Conservation (phyloP, 1,140 invertebrate genomes). For the Drosophila lini region DNA sequence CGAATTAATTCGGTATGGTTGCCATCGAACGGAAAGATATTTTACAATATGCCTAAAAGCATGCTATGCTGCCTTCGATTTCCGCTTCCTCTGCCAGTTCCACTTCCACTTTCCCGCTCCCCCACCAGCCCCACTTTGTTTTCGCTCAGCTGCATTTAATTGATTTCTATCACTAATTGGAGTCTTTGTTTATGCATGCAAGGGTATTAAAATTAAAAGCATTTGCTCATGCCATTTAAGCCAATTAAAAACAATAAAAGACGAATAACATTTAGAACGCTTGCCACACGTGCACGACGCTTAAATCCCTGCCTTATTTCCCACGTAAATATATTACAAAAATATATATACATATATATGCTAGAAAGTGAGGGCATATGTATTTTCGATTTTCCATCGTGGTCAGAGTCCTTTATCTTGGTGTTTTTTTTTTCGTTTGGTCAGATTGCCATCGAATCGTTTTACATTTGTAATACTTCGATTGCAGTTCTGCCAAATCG, state of each 20-base stretch:
- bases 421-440: slow-evolving; percentile 3
- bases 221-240: slow-evolving; percentile 51
- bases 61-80: slow-evolving; percentile 19
- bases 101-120: background rate
- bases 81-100: slow-evolving; percentile 15
- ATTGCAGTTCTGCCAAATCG: slow-evolving; percentile 63
- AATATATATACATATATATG: background rate
- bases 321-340: slow-evolving; percentile 3
- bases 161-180: slow-evolving; percentile 60
- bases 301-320: slow-evolving; percentile 4
- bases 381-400: background rate
- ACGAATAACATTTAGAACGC: slow-evolving; percentile 28
- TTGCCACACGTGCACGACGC: slow-evolving; percentile 23
- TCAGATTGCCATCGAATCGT: slow-evolving; percentile 60
- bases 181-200: slow-evolving; percentile 57
- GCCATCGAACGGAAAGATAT: background rate
- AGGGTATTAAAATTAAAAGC: slow-evolving; percentile 56
- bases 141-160: slow-evolving; percentile 44
- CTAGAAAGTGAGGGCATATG: background rate
- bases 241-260: slow-evolving; percentile 42
- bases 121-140: background rate
- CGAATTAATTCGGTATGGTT: slow-evolving; percentile 9
- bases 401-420: slow-evolving; percentile 7
- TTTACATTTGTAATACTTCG: slow-evolving; percentile 74
- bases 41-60: slow-evolving; percentile 35